These are phyloP conservation scores for Carabus problematicus DNA, from an alignment of 2,888 invertebrate genomes.

Conservation along the genomic window DNA sequence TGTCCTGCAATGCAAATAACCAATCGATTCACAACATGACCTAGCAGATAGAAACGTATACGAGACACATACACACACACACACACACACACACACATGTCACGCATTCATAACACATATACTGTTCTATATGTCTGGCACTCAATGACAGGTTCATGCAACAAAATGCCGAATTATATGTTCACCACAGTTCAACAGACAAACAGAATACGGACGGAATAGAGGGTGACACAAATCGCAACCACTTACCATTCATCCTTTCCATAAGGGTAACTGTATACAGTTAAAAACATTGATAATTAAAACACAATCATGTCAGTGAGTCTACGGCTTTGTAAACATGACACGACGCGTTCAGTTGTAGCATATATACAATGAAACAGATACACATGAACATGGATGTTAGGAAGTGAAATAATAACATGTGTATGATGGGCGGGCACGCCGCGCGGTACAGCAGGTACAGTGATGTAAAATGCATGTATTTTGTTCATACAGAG, in stretches of 20 bases:
- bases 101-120: neutral
- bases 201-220: constrained; percentile 7
- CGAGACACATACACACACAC: neutral
- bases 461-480: neutral
- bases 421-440: neutral
- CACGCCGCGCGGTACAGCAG: constrained; percentile 15
- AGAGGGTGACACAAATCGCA: constrained; percentile 25
- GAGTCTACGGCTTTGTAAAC: too few relatives aligned
- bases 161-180: too few relatives aligned
- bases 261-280: constrained; percentile 65
- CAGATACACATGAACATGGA: neutral
- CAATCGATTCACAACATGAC: neutral
- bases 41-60: neutral
- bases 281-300: constrained; percentile 24
- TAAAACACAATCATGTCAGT: constrained; percentile 17
- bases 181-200: too few relatives aligned
- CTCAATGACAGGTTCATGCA: too few relatives aligned
- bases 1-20: constrained; percentile 57
- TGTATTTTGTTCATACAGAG: neutral
- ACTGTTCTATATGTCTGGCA: neutral
- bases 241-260: constrained; percentile 67
- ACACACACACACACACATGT: neutral
- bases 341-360: too few relatives aligned
- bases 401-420: neutral
- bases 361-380: too few relatives aligned